Base-by-base conservation (phyloP, 2,888 invertebrate species). In the Halictus ligatus region DNA sequence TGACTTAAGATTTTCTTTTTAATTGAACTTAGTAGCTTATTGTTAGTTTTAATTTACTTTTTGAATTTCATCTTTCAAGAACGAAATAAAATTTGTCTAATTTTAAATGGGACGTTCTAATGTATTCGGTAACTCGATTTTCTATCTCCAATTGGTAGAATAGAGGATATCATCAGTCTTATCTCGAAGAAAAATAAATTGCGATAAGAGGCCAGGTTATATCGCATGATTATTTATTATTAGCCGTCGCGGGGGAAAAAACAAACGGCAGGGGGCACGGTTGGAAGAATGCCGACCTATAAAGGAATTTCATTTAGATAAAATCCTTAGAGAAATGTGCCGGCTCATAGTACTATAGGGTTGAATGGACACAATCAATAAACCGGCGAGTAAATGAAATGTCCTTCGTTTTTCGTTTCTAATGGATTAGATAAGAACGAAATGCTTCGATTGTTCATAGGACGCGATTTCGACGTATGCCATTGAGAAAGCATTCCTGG, bases 261-360 rank as follows among this genome's bases (percentile, higher is more conserved):
- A 13, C 25, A 74, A 48, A 6, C 64, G 10, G 25, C 75, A 67
- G 8, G 29, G 15, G 8, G 15, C 60, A 48, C 35, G 46, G 35
- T 40, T 50, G 80, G 80, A 80, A 35, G 64, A 75, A 64, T 75
- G 67, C 75, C 69, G 75, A 8, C 48, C 8, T 48, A 69, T 80
- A 58, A 76, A 75, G 76, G 58, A 80, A 80, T 80, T 80, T 80
- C 80, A 80, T 80, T 80, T 76, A 80, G 80, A 76, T 76, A 80
- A 80, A 80, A 80, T 80, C 71, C 54, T 75, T 50, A 58, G 54
- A 54, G 76, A 71, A 80, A 76, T 54, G 46, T 46, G 75, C 69
- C 25, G 67, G 75, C 75, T 80, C 75, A 40, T 43, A 58, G 58
- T 21, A 43, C 69, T 76, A 58, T n/a, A 29, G 21, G 25, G 29